Percentiles rank a stretch among this genome's conserved stretches.
Evolutionary conservation across 2,797 vertebrate species (phyloP).

Genomic region (Sebastes wilsoni): DNA sequence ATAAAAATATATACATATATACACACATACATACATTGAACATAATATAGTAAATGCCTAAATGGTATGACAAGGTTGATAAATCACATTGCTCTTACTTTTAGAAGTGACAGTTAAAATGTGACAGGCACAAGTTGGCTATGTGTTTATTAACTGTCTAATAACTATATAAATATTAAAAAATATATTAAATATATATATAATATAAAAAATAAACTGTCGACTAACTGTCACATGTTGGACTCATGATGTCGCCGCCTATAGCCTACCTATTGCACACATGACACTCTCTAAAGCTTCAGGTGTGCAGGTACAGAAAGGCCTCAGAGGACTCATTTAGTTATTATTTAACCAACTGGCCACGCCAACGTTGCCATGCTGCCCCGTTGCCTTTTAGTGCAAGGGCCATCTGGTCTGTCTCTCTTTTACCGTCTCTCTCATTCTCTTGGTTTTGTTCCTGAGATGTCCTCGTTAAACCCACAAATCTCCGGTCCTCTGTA

Average conservation of each 20-base stretch:
- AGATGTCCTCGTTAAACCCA: constrained; percentile 24
- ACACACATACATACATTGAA: too few relatives aligned
- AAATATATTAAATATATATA: too few relatives aligned
- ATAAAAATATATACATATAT: too few relatives aligned
- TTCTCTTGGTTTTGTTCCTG: neutral
- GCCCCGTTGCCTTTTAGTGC: constrained; percentile 19
- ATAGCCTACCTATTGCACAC: neutral
- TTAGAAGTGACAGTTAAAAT: neutral
- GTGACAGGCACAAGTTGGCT: neutral
- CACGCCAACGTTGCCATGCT: constrained; percentile 26
- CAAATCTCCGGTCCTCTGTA: neutral
- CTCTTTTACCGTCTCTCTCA: constrained; percentile 1
- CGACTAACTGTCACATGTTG: neutral
- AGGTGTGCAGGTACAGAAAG: constrained; percentile 12
- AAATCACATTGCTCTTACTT: neutral
- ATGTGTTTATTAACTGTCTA: neutral
- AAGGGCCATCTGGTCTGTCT: constrained; percentile 63
- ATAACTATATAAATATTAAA: too few relatives aligned
- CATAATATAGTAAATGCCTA: too few relatives aligned
- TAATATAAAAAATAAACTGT: too few relatives aligned
- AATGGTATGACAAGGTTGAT: too few relatives aligned
- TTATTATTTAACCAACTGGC: constrained; percentile 65
- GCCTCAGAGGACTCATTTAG: constrained; percentile 36
- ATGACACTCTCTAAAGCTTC: constrained; percentile 10
- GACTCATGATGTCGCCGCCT: neutral